A percentile compares a stretch with the other conserved stretches of the same genome.
Conservation (phyloP, 2,797 vertebrate genomes). For the Crenichthys baileyi region DNA sequence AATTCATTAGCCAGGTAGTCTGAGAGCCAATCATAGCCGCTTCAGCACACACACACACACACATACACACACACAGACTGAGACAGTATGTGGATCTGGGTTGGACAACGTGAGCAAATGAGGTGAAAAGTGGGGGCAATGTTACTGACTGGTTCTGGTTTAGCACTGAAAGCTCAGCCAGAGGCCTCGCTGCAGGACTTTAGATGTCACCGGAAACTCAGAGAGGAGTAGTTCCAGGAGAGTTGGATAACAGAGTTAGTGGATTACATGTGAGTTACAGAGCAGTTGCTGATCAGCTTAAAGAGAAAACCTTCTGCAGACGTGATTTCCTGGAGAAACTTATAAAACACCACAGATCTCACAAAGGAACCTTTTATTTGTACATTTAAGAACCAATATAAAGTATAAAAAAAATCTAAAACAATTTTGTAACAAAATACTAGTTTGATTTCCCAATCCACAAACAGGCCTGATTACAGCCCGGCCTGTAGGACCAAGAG, state of each 20-base stretch:
- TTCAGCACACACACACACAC: not conserved
- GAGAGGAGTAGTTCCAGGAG: not conserved
- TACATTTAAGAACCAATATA: not conserved
- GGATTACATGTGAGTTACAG: not conserved
- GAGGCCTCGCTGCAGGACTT: too few species aligned
- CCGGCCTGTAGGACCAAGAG: not conserved
- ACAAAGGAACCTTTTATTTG: not conserved
- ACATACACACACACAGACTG: not conserved
- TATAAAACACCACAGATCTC: not conserved
- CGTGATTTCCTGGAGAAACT: not conserved
- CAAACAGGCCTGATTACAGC: not conserved
- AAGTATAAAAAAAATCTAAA: not conserved
- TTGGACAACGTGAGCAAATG: not conserved
- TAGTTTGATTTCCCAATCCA: not conserved
- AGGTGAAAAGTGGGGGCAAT: constrained; percentile 3
- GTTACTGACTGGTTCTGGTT: too few species aligned
- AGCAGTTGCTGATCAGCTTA: not conserved
- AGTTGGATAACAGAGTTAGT: constrained; percentile 1
- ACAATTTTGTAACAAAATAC: not conserved
- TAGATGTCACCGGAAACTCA: too few species aligned
- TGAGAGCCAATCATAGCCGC: constrained; percentile 57
- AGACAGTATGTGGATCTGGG: constrained; percentile 22
- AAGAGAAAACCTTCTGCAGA: not conserved
- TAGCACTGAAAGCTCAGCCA: too few species aligned
- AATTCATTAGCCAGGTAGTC: constrained; percentile 51